Conservation (phyloP, 2,797 vertebrate species). For the Gambusia yucatana region DNA sequence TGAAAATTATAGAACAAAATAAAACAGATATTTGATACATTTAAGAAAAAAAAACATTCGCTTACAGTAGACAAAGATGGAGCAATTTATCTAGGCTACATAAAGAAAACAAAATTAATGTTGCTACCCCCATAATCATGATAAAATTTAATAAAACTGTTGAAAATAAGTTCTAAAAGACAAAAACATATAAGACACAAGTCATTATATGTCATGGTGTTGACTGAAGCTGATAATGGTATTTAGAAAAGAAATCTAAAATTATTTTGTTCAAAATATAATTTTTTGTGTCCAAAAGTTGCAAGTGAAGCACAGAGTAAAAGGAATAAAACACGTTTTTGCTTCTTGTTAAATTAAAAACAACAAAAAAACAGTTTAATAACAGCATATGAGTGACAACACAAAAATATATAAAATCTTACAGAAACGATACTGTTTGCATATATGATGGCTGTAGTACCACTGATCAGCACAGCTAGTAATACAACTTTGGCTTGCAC, state of each 20-base stretch:
- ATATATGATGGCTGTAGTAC: conserved; percentile 30
- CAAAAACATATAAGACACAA: not conserved
- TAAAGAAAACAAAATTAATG: not conserved
- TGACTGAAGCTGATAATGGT: not conserved
- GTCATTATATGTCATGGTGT: not conserved
- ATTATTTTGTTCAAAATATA: not conserved
- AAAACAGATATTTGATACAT: not conserved
- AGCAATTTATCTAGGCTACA: not conserved
- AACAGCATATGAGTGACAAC: conserved; percentile 22
- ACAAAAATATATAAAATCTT: conserved; percentile 21
- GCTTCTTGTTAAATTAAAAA: not conserved
- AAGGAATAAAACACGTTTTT: not conserved
- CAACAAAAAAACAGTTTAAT: conserved; percentile 29
- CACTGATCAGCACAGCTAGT: conserved; percentile 22
- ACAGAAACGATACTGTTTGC: conserved; percentile 26
- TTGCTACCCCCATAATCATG: not conserved
- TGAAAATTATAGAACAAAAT: not conserved
- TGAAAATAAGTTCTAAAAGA: not conserved
- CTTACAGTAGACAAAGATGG: not conserved
- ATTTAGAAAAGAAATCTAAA: not conserved
- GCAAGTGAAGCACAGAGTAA: not conserved
- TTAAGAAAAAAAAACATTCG: not conserved
- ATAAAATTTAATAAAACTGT: not conserved
- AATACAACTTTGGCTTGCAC: conserved; percentile 20
- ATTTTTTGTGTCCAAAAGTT: not conserved